Evolutionary conservation across 2,113 vertebrate species (phyloP).

Genomic region (Alligator mississippiensis): DNA sequence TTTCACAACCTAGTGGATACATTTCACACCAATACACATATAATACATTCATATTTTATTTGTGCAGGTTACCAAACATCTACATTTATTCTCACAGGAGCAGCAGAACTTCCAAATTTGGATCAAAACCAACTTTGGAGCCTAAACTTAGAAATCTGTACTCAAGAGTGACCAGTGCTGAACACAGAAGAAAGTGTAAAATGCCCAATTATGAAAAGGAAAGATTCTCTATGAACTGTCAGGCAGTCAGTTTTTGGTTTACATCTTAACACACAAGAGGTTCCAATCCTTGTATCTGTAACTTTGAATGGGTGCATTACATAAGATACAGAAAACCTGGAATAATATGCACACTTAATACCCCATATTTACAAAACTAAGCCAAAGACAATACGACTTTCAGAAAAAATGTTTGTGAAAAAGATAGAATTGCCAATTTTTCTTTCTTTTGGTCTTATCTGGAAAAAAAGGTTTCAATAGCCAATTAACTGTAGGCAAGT

Average conservation of each 20-base stretch:
- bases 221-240: slow-evolving; percentile 20
- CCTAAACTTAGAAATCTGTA: neutral
- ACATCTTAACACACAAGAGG: neutral
- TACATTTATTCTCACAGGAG: neutral
- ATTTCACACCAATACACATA: neutral
- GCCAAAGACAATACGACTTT: too few relatives aligned
- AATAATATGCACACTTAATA: neutral
- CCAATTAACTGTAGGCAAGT: neutral
- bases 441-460: neutral
- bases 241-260: slow-evolving; percentile 33
- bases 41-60: neutral
- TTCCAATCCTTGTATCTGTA: slow-evolving; percentile 1
- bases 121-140: neutral
- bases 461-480: neutral
- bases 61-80: neutral
- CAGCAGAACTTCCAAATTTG: neutral
- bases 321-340: neutral
- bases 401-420: neutral
- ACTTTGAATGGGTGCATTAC: too few relatives aligned
- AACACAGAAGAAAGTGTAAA: neutral
- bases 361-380: neutral
- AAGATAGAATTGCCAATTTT: neutral
- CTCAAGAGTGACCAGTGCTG: neutral
- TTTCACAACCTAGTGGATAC: neutral
- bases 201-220: slow-evolving; percentile 20